Conservation (phyloP, 1,140 invertebrate species). For the Notospermus geniculatus region DNA sequence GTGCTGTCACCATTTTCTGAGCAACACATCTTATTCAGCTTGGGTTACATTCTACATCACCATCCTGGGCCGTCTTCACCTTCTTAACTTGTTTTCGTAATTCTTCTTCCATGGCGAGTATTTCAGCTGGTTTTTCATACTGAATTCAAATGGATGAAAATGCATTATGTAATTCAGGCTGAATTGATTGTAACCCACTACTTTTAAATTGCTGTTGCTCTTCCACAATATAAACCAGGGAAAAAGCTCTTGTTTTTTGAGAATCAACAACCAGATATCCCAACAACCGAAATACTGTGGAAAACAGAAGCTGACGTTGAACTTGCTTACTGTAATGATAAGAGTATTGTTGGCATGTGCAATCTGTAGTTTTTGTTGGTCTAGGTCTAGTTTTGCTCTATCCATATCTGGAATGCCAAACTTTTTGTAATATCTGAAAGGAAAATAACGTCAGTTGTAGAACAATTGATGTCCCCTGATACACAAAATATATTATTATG, state of each 20-base stretch:
- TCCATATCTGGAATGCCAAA: conserved; percentile 51
- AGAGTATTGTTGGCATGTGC: conserved; percentile 56
- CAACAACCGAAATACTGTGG: too few species aligned
- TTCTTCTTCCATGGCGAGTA: conserved; percentile 45
- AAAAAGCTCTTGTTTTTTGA: too few species aligned
- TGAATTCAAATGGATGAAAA: conserved; percentile 28
- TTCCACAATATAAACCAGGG: too few species aligned
- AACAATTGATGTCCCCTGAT: too few species aligned
- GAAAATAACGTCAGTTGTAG: too few species aligned
- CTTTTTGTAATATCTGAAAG: conserved; percentile 54
- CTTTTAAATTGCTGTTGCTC: too few species aligned
- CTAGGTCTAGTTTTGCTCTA: conserved; percentile 34
- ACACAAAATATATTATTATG: conserved; percentile 9
- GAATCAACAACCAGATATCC: too few species aligned
- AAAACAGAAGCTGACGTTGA: too few species aligned
- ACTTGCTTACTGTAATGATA: conserved; percentile 53
- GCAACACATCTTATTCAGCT: conserved; percentile 27
- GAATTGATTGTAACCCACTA: too few species aligned
- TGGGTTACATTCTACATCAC: conserved; percentile 53
- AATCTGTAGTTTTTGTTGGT: conserved; percentile 31
- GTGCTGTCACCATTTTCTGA: too few species aligned
- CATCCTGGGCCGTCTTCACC: conserved; percentile 49
- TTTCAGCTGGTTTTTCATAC: conserved; percentile 50
- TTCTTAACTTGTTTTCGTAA: conserved; percentile 48
- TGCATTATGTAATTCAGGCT: too few species aligned